Evolutionary conservation across 2,888 invertebrate species (phyloP), one percentile per base, ranked within the genome.

Genomic region (Clistopyga incitator): DNA sequence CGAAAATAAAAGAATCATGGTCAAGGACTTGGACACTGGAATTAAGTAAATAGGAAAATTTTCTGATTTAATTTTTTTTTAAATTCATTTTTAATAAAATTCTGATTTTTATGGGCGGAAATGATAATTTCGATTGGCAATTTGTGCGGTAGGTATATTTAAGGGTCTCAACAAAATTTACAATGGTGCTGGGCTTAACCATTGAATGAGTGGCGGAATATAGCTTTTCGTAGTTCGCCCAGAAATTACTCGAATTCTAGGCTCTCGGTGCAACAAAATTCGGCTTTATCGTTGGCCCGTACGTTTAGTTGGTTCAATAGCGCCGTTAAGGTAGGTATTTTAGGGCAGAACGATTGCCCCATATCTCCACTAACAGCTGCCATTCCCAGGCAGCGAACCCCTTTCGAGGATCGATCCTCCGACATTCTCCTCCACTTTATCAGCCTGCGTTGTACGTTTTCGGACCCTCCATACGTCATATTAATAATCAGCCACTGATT

Each of bases 281-380:
- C 47, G 74, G 50, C 20, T 54, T 47, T 8, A n/a, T n/a, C 67
- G 47, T 47, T 15, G 25, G 42, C 45, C 45, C 29, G 18, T 23
- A 42, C 64, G n/a, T 38, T 74, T 59, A 61, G 61, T 47, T 61
- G 50, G 74, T 74, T 74, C 74, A 45, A 74, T 74, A 61, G 74
- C 29, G 59, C 45, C 59, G 68, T 52, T 56, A 47, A 65, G 75
- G 64, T 34, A 75, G 68, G 70, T 45, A 79, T 78, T 82, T 82
- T 61, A 71, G 67, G 70, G 79, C 20, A 81, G 87, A 90, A 86
- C 88, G 87, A 91, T 92, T 75, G 71, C 75, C 70, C 65, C 78
- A 77, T 92, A 92, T 92, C 92, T 91, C 88, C 82, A 84, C 82
- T 86, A 88, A 88, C 92, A 92, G 92, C 92, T 92, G 92, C 86